Base-by-base conservation (phyloP, 2,113 vertebrate genomes). In the Lycaon pictus region DNA sequence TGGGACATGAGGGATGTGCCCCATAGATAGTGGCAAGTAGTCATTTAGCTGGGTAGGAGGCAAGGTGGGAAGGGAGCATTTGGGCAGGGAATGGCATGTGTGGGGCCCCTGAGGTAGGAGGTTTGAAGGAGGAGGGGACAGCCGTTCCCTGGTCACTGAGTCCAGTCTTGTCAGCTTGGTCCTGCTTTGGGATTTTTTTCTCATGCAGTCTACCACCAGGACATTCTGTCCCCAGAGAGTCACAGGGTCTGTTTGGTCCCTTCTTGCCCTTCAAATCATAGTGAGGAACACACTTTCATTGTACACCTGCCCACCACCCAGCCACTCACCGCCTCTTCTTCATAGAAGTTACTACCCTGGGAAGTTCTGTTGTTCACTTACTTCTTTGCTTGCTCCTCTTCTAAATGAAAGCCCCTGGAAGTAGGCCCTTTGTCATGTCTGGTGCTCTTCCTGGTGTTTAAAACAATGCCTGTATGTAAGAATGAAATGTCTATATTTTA, bases 271-370 rank as follows among this genome's bases (percentile, higher is more conserved):
- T 37, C 19, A 22, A 2, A 25, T 11, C 0, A 0, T 27, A 11
- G 11, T 19, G 5, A 11, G 43, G 62, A 5, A 20, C 20, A 12
- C 9, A 11, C 7, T 7, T 43, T 22, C 12, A 16, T 5, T 55
- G 23, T 5, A 25, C 1, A 1, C 5, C 19, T 0, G 0, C 48
- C 48, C 51, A 3, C 0, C 1, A 3, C 25, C 69, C 12, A 55
- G 71, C 48, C n/a, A 2, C 15, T 3, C 43, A 17, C 80, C 4
- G 1, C 0, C 0, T 72, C 48, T 29, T 29, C 80, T 74, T 19
- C 1, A 0, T 1, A 2, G 12, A 2, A 1, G 35, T 60, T 48
- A 37, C 20, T 10, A 2, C 29, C 9, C 0, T 11, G 15, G 55
- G 83, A 20, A 17, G 63, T 19, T n/a, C 60, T 56, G 48, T 17